Conservation (phyloP, 1,140 invertebrate genomes). For the Lepidurus packardi region DNA sequence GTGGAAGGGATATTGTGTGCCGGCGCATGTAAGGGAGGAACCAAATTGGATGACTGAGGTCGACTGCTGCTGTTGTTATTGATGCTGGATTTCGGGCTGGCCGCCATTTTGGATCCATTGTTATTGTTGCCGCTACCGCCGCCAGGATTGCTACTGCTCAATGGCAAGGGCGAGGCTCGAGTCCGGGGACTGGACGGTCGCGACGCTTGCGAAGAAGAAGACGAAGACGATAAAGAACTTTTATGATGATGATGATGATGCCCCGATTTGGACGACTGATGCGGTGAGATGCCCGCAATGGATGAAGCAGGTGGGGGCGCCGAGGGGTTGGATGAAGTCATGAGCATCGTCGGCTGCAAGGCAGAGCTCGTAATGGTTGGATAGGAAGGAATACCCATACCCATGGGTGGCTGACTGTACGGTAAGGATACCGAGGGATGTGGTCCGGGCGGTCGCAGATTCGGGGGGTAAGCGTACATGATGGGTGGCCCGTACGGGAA, state of each 20-base stretch:
- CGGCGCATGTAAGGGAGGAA: conserved; percentile 34
- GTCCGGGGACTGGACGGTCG: conserved; percentile 24
- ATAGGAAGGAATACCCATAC: conserved; percentile 3
- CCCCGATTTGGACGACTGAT: neutral
- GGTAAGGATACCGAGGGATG: neutral
- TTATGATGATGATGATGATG: neutral
- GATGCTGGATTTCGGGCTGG: conserved; percentile 30
- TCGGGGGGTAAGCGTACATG: neutral
- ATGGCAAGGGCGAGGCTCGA: conserved; percentile 23
- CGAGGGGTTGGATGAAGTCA: neutral
- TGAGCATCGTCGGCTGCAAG: neutral
- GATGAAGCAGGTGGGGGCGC: neutral
- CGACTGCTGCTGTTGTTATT: conserved; percentile 43
- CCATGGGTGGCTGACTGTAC: conserved; percentile 8
- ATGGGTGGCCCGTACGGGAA: neutral
- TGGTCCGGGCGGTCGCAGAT: neutral
- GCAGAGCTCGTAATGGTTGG: neutral
- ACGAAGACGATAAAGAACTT: neutral
- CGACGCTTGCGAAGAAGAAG: neutral
- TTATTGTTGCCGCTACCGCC: conserved; percentile 42
- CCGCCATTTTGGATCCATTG: neutral
- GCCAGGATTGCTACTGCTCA: conserved; percentile 27
- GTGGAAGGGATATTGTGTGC: conserved; percentile 42
- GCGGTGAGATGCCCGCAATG: neutral
- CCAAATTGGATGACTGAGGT: conserved; percentile 29